These are phyloP conservation scores for Galendromus occidentalis DNA, from an alignment of 1,140 invertebrate species.

Conservation along the genomic window DNA sequence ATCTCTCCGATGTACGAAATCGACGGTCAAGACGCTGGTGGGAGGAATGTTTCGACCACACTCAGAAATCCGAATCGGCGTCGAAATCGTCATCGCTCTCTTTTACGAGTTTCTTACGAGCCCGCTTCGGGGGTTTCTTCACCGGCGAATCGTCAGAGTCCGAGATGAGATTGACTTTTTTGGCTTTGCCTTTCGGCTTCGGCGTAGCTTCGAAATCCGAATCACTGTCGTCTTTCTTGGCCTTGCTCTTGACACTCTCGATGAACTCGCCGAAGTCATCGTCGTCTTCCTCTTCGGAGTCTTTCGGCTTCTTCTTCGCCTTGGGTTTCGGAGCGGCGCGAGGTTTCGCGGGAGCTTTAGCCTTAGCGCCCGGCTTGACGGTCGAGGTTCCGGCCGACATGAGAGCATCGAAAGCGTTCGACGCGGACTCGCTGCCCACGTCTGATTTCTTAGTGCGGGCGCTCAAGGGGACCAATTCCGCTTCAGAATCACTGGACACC, in stretches of 20 bases:
- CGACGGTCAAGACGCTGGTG: too few relatives aligned
- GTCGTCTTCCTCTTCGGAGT: background rate
- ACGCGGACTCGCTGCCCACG: background rate
- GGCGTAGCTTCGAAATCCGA: background rate
- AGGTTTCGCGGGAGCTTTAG: background rate
- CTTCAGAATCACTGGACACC: background rate
- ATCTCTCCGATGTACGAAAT: too few relatives aligned
- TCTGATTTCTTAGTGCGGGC: background rate
- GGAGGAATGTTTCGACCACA: too few relatives aligned
- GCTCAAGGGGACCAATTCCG: background rate
- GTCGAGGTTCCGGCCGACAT: background rate
- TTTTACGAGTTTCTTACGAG: background rate
- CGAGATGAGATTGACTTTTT: background rate
- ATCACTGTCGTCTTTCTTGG: background rate
- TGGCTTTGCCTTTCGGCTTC: background rate
- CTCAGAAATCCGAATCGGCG: background rate
- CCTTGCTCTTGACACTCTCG: background rate
- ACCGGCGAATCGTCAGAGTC: background rate
- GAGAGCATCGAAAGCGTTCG: slow-evolving; percentile 4
- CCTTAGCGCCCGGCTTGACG: background rate
- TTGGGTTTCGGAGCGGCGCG: background rate
- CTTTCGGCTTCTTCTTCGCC: background rate
- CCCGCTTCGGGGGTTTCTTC: background rate
- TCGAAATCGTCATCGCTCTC: background rate
- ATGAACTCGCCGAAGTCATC: slow-evolving; percentile 5